Evolutionary conservation across 1,140 invertebrate genomes (phyloP).

Genomic region (Tribolium madens): DNA sequence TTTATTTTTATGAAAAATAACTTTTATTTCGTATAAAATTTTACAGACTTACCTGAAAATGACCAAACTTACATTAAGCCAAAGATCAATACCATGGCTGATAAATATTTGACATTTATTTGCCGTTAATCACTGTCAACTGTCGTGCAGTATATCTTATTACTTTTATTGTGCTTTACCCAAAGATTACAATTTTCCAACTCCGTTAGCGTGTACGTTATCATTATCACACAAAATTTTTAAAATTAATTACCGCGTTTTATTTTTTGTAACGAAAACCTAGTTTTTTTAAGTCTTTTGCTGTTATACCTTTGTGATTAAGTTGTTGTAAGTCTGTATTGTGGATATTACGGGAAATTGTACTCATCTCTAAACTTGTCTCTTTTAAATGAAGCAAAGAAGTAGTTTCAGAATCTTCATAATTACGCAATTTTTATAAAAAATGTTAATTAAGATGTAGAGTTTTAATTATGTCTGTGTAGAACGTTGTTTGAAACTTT

Average conservation of each 20-base stretch:
- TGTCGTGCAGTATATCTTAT: neutral
- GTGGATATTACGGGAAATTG: no score
- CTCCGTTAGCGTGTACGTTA: no score
- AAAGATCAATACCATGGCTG: neutral
- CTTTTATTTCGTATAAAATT: neutral
- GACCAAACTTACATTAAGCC: neutral
- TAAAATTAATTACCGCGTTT: no score
- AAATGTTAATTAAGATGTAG: neutral
- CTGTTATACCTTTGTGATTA: no score
- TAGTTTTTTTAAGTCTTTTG: no score
- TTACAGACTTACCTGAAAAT: neutral
- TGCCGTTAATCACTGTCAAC: constrained; percentile 7
- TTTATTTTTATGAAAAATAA: neutral
- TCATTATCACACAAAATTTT: no score
- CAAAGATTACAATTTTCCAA: neutral
- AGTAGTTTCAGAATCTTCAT: neutral
- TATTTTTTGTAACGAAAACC: no score
- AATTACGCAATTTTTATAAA: neutral
- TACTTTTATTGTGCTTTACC: neutral
- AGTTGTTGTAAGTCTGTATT: no score
- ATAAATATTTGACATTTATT: constrained; percentile 23
- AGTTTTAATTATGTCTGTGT: neutral
- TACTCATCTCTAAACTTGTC: neutral
- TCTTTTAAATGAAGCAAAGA: neutral
- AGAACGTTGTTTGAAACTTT: neutral